A percentile compares a stretch with the other conserved stretches of the same genome.
These are phyloP conservation scores for Aythya baeri DNA, from an alignment of 2,113 vertebrate genomes.

Conservation along the genomic window DNA sequence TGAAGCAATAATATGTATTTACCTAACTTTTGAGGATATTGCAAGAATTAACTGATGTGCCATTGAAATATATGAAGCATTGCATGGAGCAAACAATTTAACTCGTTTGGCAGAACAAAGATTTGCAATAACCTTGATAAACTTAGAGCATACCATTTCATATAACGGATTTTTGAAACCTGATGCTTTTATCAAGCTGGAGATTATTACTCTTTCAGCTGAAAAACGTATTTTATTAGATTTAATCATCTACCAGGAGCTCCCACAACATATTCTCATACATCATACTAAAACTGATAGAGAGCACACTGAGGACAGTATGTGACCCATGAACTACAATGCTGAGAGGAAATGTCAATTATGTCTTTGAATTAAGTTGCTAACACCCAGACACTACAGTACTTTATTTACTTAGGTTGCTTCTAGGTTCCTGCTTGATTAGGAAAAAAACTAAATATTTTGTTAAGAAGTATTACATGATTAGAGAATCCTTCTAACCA, in stretches of 20 bases:
- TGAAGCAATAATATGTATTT: background rate
- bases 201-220: background rate
- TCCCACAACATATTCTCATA: background rate
- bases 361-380: background rate
- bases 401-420: background rate
- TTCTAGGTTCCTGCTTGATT: background rate
- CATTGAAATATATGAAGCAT: background rate
- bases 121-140: background rate
- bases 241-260: background rate
- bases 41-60: background rate
- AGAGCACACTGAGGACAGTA: background rate
- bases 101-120: background rate
- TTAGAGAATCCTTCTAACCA: constrained; percentile 3
- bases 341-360: background rate
- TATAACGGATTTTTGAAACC: background rate
- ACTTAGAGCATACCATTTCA: background rate
- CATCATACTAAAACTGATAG: background rate
- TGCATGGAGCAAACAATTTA: background rate
- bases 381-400: background rate
- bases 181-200: background rate
- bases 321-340: background rate
- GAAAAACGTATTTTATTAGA: background rate
- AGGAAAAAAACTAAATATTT: background rate
- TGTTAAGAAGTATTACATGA: background rate
- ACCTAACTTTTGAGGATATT: background rate